Conservation (phyloP, 2,797 vertebrate species). For the Gorsachius magnificus region DNA sequence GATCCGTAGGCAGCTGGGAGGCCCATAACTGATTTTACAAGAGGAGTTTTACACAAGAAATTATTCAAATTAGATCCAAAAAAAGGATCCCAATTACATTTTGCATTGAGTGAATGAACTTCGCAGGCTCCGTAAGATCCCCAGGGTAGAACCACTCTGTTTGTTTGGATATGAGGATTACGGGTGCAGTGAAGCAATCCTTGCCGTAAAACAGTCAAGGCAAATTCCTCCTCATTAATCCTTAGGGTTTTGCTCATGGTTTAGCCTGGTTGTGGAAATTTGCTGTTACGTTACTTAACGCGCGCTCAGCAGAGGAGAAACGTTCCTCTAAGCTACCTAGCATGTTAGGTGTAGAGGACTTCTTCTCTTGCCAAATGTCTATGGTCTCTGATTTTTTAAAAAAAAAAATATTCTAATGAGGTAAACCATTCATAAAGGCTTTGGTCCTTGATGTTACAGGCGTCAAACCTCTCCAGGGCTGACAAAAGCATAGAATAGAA, state of each 20-base stretch:
- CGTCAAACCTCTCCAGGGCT: not conserved
- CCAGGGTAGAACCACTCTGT: not conserved
- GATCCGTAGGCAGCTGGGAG: not conserved
- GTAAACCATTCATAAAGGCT: not conserved
- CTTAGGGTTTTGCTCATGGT: not conserved
- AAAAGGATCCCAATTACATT: accelerated
- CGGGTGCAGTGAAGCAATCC: not conserved
- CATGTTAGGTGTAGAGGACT: accelerated
- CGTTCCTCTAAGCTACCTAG: not conserved
- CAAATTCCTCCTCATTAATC: not conserved
- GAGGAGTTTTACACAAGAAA: not conserved
- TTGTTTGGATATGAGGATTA: not conserved
- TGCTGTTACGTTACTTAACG: accelerated
- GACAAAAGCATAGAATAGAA: not conserved
- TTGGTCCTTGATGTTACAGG: not conserved
- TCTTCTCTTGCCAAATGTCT: not conserved
- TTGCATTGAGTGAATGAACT: accelerated
- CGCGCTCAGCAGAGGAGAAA: not conserved
- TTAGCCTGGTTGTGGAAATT: not conserved
- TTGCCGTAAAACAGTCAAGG: not conserved
- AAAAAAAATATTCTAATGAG: not conserved
- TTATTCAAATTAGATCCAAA: accelerated
- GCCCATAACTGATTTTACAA: accelerated
- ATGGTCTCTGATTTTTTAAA: not conserved
- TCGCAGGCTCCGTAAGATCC: accelerated